Evolutionary conservation across 1,140 invertebrate species (phyloP).

Genomic region (Pantala flavescens): DNA sequence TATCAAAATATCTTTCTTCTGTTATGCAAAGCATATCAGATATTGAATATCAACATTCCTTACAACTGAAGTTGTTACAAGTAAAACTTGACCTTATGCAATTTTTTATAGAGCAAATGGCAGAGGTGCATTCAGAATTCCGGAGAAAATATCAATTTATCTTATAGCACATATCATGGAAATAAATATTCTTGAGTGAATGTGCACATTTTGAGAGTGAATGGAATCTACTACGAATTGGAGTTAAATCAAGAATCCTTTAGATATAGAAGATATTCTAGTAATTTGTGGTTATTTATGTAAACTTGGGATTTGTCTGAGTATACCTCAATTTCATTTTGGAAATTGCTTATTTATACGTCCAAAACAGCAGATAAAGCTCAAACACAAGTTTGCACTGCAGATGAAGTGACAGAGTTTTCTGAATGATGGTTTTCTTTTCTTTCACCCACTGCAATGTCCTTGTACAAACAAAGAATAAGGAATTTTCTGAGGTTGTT

Average conservation of each 20-base stretch:
- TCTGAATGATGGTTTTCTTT: background rate
- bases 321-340: slow-evolving; percentile 7
- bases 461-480: background rate
- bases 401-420: background rate
- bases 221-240: background rate
- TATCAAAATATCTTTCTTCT: too few species aligned
- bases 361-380: background rate
- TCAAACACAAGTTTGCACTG: background rate
- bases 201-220: slow-evolving; percentile 4
- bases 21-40: too few species aligned
- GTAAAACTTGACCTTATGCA: too few species aligned
- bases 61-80: too few species aligned
- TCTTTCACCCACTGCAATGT: background rate
- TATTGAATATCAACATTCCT: too few species aligned
- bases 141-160: background rate
- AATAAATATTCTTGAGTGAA: background rate
- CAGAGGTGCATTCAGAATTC: too few species aligned
- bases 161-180: background rate
- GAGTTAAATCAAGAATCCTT: background rate
- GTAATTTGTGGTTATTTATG: slow-evolving; percentile 7
- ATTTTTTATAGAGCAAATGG: too few species aligned
- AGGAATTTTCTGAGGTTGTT: background rate
- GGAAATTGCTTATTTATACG: slow-evolving; percentile 10
- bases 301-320: background rate
- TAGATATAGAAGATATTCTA: background rate